Evolutionary conservation across 2,888 invertebrate genomes (phyloP), one percentile per base, ranked within the genome.

Genomic region (Brassicogethes aeneus): DNA sequence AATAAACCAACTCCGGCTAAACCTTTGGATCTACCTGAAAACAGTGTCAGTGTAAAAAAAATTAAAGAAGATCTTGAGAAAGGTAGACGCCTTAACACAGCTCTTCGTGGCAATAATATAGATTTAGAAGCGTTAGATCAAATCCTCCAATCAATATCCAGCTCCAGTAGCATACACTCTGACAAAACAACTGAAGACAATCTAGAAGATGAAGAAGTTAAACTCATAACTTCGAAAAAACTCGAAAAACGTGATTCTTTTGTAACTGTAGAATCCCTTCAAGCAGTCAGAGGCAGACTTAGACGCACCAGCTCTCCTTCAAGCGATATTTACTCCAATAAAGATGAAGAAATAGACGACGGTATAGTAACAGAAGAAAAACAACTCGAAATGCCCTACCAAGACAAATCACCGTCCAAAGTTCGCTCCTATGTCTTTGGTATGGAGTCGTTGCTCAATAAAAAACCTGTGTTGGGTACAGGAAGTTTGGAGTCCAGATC

Each of bases 181-280:
- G 54, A 57, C 39, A 56, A 53, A 15, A 48, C 49, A 13, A 45
- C 48, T 12, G 54, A 51, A 31, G 56, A 56, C 23, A 54, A 54
- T 23, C 48, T 47, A n/a, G 58, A 57, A n/a, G 56, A 58, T 16
- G 55, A 55, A 15, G 37, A 34, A 32, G 55, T 54, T 10, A 45
- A 48, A n/a, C 39, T 43, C n/a, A 42, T 50, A 17, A 37, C 46
- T 2, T 47, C 45, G 31, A 16, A 36, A 2, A 60, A 58, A 44
- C 53, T 54, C 36, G 56, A 57, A 29, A 68, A 69, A 55, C 58
- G 67, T 16, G 64, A 69, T 47, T 69, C 72, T 2, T 77, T 78
- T 47, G 70, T 79, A 3, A 77, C 78, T 1, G 77, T 76, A 2
- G 77, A 78, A 44, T 74, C 75, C 1, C 56, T 79, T 34, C 72